Base-by-base conservation (phyloP, 2,888 invertebrate genomes). In the Eledona agricola region DNA sequence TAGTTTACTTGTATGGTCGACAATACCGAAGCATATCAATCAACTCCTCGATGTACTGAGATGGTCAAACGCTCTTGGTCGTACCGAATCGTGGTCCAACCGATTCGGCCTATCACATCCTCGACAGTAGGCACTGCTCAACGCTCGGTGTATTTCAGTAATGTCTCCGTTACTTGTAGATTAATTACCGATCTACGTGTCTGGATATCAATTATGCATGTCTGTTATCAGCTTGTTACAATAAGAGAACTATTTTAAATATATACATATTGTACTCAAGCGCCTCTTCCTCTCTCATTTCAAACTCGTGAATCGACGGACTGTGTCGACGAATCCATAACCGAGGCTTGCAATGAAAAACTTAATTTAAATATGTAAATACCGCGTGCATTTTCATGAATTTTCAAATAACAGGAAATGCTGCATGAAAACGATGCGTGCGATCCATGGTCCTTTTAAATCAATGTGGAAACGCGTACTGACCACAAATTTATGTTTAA, bases 191-290 rank as follows among this genome's bases (percentile, higher is more conserved):
- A 51, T 37, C 31, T 42, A 43, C 34, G 43, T 43, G 28, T 28
- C 25, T 52, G 45, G 19, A 37, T 37, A 37, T 35, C 40, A 50
- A 32, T 17, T 51, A 46, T 52, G 52, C 52, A 52, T 46, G 46
- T 52, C 46, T 52, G 46, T 38, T 51, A 45, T 37, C 31, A 50
- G 51, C 52, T 52, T 52, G 46, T 52, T 52, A 52, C 29, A 43
- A 20, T 43, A 51, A 51, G 38, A 45, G 29, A 45, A 37, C 25
- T 51, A 51, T 51, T 51, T 51, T 51, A 50, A 50, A 49, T 49
- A 51, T 35, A 49, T 37, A 50, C 31, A 32, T 29, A 51, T 45
- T 51, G 51, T 51, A 51, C 37, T 51, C 28, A 12, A 5, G 17
- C 1, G 5, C 12, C 19, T n/a, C 26, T 34, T 25, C 20, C 6